phyloP scores from a whole-genome alignment of 2,113 vertebrate species.

The Grammomys dolichurus region DNA sequence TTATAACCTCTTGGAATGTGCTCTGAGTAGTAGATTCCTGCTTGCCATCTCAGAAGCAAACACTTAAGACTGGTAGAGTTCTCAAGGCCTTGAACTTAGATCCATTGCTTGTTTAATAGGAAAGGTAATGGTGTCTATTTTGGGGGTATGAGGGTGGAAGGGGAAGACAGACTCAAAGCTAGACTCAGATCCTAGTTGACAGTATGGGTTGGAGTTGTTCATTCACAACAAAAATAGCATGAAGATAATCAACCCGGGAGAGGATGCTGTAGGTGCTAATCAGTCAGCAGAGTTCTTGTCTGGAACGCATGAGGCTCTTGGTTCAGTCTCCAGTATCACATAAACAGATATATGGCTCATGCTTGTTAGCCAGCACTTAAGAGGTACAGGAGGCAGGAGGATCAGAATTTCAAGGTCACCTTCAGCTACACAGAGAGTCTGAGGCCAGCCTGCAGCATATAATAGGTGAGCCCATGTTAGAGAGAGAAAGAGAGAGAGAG shows the following conservation, averaged over 20 bases:
- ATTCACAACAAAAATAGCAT: not conserved
- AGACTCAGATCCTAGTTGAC: not conserved
- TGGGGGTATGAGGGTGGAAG: too few relatives aligned
- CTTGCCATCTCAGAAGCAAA: too few relatives aligned
- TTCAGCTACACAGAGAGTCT: not conserved
- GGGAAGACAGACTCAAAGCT: not conserved
- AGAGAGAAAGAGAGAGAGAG: not conserved
- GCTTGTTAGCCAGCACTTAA: not conserved
- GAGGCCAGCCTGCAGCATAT: not conserved
- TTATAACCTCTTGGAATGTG: too few relatives aligned
- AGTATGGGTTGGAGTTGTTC: not conserved
- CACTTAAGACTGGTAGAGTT: too few relatives aligned
- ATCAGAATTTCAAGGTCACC: not conserved
- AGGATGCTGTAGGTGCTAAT: not conserved
- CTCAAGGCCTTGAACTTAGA: not conserved
- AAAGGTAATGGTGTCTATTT: rapidly evolving
- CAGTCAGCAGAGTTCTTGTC: not conserved
- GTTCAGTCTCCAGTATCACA: not conserved
- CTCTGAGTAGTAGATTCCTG: too few relatives aligned
- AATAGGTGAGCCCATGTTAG: not conserved
- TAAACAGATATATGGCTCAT: not conserved
- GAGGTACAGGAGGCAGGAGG: not conserved
- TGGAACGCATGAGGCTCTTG: too few relatives aligned
- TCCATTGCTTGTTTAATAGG: not conserved
- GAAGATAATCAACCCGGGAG: not conserved